phyloP scores from a whole-genome alignment of 1,140 invertebrate genomes.

The Cotesia vestalis region DNA sequence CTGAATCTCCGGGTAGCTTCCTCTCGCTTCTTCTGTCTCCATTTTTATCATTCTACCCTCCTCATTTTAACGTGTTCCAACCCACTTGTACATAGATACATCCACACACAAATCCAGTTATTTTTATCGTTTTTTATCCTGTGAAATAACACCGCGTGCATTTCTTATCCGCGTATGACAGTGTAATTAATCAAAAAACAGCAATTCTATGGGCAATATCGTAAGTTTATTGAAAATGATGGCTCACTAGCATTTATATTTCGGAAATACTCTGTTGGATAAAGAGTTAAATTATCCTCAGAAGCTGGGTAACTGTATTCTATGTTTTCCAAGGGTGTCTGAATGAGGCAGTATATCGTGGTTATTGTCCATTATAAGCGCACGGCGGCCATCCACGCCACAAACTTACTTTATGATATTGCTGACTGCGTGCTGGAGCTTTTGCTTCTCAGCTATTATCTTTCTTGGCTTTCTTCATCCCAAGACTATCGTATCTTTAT shows the following conservation, averaged over 20 bases:
- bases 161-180: not conserved
- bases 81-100: no score
- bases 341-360: slow-evolving; percentile 58
- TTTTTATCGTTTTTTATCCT: not conserved
- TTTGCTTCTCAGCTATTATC: slow-evolving; percentile 17
- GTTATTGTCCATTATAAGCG: slow-evolving; percentile 63
- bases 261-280: not conserved
- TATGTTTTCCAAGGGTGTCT: slow-evolving; percentile 36
- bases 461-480: slow-evolving; percentile 22
- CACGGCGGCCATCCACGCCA: slow-evolving; percentile 55
- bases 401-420: slow-evolving; percentile 61
- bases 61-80: not conserved
- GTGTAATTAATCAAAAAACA: not conserved
- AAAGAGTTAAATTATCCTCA: no score
- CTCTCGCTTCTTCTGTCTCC: not conserved
- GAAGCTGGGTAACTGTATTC: slow-evolving; percentile 32
- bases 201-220: not conserved
- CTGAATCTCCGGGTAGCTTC: not conserved
- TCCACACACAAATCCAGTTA: not conserved
- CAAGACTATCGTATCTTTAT: not conserved
- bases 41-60: not conserved
- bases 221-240: slow-evolving; percentile 3
- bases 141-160: not conserved
- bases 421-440: slow-evolving; percentile 39
- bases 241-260: not conserved